phyloP scores from a whole-genome alignment of 2,113 vertebrate genomes.

The Brevimyrus niger region DNA sequence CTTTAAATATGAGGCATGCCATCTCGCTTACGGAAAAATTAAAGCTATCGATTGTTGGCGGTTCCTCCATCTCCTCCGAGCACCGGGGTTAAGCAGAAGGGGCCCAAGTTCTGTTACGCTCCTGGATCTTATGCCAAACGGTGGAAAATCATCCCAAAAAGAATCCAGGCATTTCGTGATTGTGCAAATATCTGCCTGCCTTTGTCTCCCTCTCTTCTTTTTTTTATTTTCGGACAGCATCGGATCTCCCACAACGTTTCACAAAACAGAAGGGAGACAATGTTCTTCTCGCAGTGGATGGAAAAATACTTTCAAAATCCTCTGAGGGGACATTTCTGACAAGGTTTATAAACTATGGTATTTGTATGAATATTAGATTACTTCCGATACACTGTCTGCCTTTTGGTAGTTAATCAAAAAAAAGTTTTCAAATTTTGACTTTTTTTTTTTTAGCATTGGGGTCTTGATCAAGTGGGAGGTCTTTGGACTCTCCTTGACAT shows the following conservation, averaged over 20 bases:
- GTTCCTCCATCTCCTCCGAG: not conserved
- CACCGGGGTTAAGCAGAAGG: slow-evolving; percentile 29
- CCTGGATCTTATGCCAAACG: not conserved
- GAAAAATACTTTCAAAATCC: not conserved
- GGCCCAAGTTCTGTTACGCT: not conserved
- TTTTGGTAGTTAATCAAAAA: not conserved
- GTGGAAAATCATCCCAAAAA: slow-evolving; percentile 19
- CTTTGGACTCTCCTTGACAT: not conserved
- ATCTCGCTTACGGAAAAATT: slow-evolving; percentile 33
- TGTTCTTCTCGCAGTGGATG: not conserved
- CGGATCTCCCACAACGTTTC: not conserved
- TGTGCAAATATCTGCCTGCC: slow-evolving; percentile 8
- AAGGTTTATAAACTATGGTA: not conserved
- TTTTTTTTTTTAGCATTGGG: not conserved
- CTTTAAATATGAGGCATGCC: slow-evolving; percentile 39
- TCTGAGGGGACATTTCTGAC: not conserved
- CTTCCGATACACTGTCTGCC: not conserved
- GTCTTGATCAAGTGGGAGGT: not conserved
- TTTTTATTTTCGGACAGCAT: not conserved
- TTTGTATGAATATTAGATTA: slow-evolving; percentile 7
- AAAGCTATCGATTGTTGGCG: slow-evolving; percentile 21
- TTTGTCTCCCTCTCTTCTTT: not conserved
- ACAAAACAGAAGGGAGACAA: not conserved
- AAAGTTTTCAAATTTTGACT: not conserved
- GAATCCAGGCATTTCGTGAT: not conserved